Evolutionary conservation across 1,140 invertebrate species (phyloP).

Genomic region (Tetramorium alpestre): DNA sequence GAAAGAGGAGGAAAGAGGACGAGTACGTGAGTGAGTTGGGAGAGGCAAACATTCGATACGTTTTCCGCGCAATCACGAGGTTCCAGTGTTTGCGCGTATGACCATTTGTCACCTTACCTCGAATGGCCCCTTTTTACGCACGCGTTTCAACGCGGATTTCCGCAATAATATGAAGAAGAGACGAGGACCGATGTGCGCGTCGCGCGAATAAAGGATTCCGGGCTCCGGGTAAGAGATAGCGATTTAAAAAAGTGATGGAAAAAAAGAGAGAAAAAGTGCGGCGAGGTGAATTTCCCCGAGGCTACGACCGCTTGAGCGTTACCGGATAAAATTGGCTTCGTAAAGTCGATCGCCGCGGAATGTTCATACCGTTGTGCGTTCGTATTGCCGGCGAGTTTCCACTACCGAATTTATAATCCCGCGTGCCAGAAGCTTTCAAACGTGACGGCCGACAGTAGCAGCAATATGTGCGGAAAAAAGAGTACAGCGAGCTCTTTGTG

Average conservation of each 20-base stretch:
- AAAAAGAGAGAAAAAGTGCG: neutral
- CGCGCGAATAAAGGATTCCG: conserved; percentile 45
- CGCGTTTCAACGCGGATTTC: conserved; percentile 32
- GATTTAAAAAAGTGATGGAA: conserved; percentile 18
- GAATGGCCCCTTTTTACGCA: conserved; percentile 37
- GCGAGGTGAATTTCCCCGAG: conserved; percentile 54
- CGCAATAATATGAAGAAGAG: conserved; percentile 36
- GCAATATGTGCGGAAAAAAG: conserved; percentile 25
- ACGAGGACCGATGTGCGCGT: neutral
- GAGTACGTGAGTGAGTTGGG: neutral
- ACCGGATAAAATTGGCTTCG: conserved; percentile 53
- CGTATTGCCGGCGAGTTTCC: conserved; percentile 27
- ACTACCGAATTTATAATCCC: conserved; percentile 53
- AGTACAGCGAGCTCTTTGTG: conserved; percentile 20
- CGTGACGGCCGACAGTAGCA: conserved; percentile 35
- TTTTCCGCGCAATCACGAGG: conserved; percentile 45
- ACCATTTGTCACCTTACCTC: conserved; percentile 52
- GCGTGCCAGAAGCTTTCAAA: conserved; percentile 46
- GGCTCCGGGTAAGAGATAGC: conserved; percentile 46
- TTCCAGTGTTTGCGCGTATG: conserved; percentile 51
- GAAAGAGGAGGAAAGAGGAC: neutral
- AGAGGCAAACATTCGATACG: conserved; percentile 41
- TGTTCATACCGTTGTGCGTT: conserved; percentile 48
- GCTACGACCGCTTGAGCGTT: conserved; percentile 45
- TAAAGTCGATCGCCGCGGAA: conserved; percentile 58